Evolutionary conservation across 2,888 invertebrate genomes (phyloP).

Genomic region (Troglohyphantes excavatus): DNA sequence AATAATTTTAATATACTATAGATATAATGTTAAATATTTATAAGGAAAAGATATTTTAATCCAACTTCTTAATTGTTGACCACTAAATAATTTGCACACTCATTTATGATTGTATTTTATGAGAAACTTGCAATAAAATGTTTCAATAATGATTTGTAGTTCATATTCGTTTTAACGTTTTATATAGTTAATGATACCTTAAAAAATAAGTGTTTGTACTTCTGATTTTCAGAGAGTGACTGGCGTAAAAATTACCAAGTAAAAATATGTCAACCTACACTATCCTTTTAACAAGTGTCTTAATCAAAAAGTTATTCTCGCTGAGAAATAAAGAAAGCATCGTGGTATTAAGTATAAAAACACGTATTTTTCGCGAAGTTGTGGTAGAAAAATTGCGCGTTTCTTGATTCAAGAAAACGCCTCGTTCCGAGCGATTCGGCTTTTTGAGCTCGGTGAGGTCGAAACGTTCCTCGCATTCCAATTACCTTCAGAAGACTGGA

Average conservation of each 20-base stretch:
- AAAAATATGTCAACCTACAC: neutral
- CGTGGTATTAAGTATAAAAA: slow-evolving; percentile 21
- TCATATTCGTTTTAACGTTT: too few relatives aligned
- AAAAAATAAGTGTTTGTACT: too few relatives aligned
- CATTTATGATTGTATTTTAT: too few relatives aligned
- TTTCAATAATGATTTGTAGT: too few relatives aligned
- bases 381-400: slow-evolving; percentile 18
- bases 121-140: too few relatives aligned
- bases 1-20: too few relatives aligned
- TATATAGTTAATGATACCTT: too few relatives aligned
- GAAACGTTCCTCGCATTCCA: slow-evolving; percentile 59
- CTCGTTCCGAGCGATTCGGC: slow-evolving; percentile 66
- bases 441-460: slow-evolving; percentile 66
- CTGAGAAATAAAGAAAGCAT: slow-evolving; percentile 17
- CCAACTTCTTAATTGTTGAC: too few relatives aligned
- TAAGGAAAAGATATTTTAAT: too few relatives aligned
- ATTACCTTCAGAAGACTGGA: slow-evolving; percentile 80
- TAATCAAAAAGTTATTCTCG: slow-evolving; percentile 3
- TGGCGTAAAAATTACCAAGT: neutral
- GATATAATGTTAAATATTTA: too few relatives aligned
- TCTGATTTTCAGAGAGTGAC: too few relatives aligned
- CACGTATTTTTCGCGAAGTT: slow-evolving; percentile 28
- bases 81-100: too few relatives aligned
- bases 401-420: slow-evolving; percentile 61
- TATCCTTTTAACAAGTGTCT: neutral